Evolutionary conservation across 1,140 invertebrate species (phyloP).

Genomic region (Pseudomyrmex cubaensis): DNA sequence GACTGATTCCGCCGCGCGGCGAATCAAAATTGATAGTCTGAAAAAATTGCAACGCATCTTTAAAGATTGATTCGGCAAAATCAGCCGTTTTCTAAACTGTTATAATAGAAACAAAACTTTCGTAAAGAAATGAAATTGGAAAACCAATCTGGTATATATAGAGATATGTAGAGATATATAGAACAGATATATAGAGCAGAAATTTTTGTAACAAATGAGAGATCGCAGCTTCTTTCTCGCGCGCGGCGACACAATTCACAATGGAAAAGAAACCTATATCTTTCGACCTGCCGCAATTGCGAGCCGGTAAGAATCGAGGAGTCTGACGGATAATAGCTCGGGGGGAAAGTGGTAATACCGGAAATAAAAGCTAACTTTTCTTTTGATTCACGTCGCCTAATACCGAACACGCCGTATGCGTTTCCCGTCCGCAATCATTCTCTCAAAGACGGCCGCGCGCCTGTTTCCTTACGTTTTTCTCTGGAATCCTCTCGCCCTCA

Average conservation of each 20-base stretch:
- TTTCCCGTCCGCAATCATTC: constrained; percentile 59
- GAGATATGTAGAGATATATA: no score
- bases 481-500: constrained; percentile 15
- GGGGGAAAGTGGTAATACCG: background rate
- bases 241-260: no score
- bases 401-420: constrained; percentile 31
- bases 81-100: no score
- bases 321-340: constrained; percentile 4
- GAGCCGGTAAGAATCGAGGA: background rate
- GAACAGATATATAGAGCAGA: no score
- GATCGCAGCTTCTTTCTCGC: no score
- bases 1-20: constrained; percentile 86
- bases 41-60: constrained; percentile 32
- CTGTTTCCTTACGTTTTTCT: constrained; percentile 52
- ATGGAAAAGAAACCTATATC: background rate
- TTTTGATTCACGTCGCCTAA: constrained; percentile 47
- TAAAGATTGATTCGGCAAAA: background rate
- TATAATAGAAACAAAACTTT: no score
- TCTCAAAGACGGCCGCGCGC: constrained; percentile 45
- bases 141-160: no score
- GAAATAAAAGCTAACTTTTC: constrained; percentile 43
- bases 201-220: no score
- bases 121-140: no score
- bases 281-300: background rate
- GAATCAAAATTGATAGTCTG: constrained; percentile 87